These are phyloP conservation scores for Zaprionus davidi DNA, from an alignment of 1,140 invertebrate genomes.

Conservation along the genomic window DNA sequence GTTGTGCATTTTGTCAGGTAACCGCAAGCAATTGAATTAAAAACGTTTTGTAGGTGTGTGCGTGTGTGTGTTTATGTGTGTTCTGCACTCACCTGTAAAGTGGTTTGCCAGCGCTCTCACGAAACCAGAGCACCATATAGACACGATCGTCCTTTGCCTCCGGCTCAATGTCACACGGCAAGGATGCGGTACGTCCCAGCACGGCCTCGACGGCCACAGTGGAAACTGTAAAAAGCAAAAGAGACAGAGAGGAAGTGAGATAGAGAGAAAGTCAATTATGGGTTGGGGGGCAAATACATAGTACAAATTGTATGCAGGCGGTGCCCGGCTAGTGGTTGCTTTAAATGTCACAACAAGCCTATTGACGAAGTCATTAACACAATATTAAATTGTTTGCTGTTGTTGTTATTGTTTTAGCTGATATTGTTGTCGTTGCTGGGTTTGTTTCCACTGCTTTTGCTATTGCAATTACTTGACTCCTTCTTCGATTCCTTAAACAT, in stretches of 20 bases:
- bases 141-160: conserved; percentile 91
- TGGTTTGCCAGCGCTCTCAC: conserved; percentile 92
- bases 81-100: conserved; percentile 90
- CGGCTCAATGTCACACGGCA: conserved; percentile 93
- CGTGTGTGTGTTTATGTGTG: not conserved
- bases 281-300: not conserved
- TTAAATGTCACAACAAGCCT: conserved; percentile 72
- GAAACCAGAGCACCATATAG: conserved; percentile 96
- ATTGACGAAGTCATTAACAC: conserved; percentile 81
- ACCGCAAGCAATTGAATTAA: conserved; percentile 26
- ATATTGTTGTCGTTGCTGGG: conserved; percentile 14
- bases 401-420: conserved; percentile 34
- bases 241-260: conserved; percentile 33
- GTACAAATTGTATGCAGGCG: not conserved
- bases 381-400: conserved; percentile 72
- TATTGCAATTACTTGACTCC: conserved; percentile 75
- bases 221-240: conserved; percentile 86
- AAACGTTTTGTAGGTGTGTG: conserved; percentile 11
- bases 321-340: conserved; percentile 28
- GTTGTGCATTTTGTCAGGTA: conserved; percentile 2
- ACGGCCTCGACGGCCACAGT: conserved; percentile 91
- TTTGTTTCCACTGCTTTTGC: conserved; percentile 6
- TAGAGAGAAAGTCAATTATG: conserved; percentile 44
- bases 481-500: conserved; percentile 68
- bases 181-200: conserved; percentile 89